Conservation (phyloP, 2,113 vertebrate genomes). For the Tachysurus fulvidraco region DNA sequence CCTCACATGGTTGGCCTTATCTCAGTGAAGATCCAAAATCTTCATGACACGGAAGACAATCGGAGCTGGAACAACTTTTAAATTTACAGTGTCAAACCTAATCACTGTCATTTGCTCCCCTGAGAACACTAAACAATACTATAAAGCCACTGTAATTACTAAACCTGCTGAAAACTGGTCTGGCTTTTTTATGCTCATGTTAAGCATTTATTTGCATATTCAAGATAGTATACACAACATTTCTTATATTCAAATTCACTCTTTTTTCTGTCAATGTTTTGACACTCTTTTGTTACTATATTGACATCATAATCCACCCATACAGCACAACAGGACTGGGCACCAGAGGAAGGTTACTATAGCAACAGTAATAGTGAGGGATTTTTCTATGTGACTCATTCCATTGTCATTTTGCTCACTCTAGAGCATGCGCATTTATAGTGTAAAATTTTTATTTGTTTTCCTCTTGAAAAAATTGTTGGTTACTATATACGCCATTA, state of each 20-base stretch:
- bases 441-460: not conserved
- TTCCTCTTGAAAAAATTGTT: not conserved
- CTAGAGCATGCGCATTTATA: not conserved
- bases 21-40: too few species aligned
- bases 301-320: not conserved
- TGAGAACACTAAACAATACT: too few species aligned
- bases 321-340: not conserved
- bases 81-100: too few species aligned
- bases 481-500: not conserved
- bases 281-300: not conserved
- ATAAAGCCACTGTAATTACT: too few species aligned
- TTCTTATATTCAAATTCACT: not conserved
- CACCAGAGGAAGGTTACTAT: not conserved
- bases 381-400: slow-evolving; percentile 1
- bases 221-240: not conserved
- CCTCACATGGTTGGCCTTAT: too few species aligned
- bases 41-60: too few species aligned
- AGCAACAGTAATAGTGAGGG: not conserved
- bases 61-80: too few species aligned
- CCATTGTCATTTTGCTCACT: not conserved
- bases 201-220: too few species aligned
- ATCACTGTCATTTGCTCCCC: too few species aligned
- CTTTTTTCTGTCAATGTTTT: not conserved
- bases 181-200: too few species aligned
- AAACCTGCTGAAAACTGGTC: too few species aligned